phyloP scores from a whole-genome alignment of 2,113 vertebrate genomes.

The Edolisoma coerulescens region DNA sequence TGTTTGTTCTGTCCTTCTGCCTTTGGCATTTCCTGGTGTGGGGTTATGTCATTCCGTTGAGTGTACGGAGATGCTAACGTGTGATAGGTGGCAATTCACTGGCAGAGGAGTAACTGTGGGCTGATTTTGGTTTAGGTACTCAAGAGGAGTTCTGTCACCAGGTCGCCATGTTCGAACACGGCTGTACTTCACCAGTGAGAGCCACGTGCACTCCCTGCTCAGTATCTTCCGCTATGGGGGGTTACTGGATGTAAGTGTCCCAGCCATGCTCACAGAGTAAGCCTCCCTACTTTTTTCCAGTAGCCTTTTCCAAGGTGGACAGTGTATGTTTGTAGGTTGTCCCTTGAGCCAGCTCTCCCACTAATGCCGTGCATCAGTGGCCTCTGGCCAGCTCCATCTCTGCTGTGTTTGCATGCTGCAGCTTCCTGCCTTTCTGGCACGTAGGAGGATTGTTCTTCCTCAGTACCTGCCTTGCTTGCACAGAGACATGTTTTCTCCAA shows the following conservation, averaged over 20 bases:
- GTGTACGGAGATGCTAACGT: background rate
- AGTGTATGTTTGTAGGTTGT: background rate
- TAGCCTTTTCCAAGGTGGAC: background rate
- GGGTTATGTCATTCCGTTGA: background rate
- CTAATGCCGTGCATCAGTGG: background rate
- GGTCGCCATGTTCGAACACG: constrained; percentile 94
- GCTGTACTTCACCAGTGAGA: constrained; percentile 97
- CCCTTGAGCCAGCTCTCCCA: background rate
- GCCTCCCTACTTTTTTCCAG: background rate
- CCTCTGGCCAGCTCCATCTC: background rate
- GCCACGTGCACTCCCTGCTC: constrained; percentile 95
- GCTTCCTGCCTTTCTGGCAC: background rate
- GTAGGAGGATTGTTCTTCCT: background rate
- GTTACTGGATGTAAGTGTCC: constrained; percentile 88
- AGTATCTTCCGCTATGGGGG: constrained; percentile 95
- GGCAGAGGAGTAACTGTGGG: background rate
- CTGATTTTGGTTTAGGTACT: constrained; percentile 80
- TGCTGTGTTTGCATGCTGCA: constrained; percentile 2
- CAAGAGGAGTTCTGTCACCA: constrained; percentile 93
- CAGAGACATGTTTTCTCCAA: background rate
- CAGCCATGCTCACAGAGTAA: background rate
- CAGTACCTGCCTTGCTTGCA: background rate
- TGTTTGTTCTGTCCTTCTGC: background rate
- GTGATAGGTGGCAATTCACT: background rate
- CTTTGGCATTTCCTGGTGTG: background rate